A percentile compares a stretch with the other conserved stretches of the same genome.
phyloP scores from a whole-genome alignment of 2,113 vertebrate species.

The Python bivittatus region DNA sequence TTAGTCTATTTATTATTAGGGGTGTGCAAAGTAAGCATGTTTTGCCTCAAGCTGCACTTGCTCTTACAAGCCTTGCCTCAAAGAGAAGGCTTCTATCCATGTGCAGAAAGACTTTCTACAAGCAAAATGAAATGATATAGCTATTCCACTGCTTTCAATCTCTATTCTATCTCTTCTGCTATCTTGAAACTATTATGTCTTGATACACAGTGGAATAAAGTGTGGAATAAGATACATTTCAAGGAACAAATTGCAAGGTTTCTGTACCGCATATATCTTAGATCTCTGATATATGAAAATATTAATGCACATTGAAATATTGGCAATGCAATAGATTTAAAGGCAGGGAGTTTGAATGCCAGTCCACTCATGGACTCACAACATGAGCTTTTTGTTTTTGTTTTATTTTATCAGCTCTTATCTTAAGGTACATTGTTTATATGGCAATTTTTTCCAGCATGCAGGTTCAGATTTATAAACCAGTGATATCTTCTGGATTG shows the following conservation, averaged over 20 bases:
- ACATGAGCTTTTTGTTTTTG: neutral
- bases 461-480: neutral
- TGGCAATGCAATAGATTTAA: neutral
- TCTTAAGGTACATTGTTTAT: neutral
- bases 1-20: too few species aligned
- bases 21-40: too few species aligned
- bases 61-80: too few species aligned
- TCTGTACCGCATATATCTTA: neutral
- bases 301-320: neutral
- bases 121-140: too few species aligned
- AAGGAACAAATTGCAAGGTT: neutral
- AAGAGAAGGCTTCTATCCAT: too few species aligned
- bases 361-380: fast-evolving
- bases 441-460: neutral
- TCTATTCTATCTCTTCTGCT: too few species aligned
- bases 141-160: too few species aligned
- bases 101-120: too few species aligned
- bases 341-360: neutral
- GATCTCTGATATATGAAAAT: neutral
- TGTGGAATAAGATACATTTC: neutral
- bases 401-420: neutral
- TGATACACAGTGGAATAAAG: neutral
- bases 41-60: too few species aligned
- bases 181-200: neutral
- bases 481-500: neutral